Percentiles rank a stretch among this genome's conserved stretches.
phyloP scores from a whole-genome alignment of 2,797 vertebrate genomes.

The Taenioides sp. region DNA sequence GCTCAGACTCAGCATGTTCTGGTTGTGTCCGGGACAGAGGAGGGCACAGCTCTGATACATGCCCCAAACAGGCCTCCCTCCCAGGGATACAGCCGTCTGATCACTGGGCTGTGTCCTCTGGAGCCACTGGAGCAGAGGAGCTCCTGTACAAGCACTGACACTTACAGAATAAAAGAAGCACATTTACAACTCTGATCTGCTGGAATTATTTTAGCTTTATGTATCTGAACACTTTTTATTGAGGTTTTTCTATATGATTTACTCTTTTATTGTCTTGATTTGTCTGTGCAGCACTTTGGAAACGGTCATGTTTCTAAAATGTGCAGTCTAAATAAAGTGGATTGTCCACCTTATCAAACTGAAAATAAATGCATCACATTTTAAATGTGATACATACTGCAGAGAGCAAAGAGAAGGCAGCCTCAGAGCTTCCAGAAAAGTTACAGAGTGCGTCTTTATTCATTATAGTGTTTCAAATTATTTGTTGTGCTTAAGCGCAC shows the following conservation, averaged over 20 bases:
- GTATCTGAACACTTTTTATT: no score
- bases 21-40: conserved; percentile 10
- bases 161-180: neutral
- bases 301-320: no score
- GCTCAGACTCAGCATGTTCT: conserved; percentile 32
- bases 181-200: neutral
- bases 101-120: neutral
- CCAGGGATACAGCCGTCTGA: neutral
- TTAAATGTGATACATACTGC: no score
- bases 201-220: no score
- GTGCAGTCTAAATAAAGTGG: no score
- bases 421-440: neutral
- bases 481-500: conserved; percentile 32
- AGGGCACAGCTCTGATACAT: conserved; percentile 11
- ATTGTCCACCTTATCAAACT: no score
- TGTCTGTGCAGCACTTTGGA: no score
- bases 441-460: neutral
- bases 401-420: no score
- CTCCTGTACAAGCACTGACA: neutral
- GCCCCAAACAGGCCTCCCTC: neutral
- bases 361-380: no score
- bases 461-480: neutral
- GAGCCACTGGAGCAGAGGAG: neutral
- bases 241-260: no score
- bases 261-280: no score